Evolutionary conservation across 2,888 invertebrate genomes (phyloP), one percentile per base, ranked within the genome.

Genomic region (Trichogramma evanescens): DNA sequence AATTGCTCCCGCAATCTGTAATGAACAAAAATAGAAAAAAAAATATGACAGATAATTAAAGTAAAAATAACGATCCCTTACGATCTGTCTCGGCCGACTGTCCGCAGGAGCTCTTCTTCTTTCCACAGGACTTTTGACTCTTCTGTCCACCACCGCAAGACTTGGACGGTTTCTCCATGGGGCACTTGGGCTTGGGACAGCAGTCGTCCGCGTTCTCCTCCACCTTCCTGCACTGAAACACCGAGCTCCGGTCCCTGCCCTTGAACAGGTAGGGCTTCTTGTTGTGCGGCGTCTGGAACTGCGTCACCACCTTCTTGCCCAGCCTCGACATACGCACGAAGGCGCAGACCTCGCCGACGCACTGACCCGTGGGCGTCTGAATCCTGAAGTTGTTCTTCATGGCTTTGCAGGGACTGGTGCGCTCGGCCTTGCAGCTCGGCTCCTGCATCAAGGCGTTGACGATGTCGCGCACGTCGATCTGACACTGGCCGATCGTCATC

Each of bases 321-420:
- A 87, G 86, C 68, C 86, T 86, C 6, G 86, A 85, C 72, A 85
- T 82, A 7, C 87, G 78, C 50, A 87, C 76, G 74, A 85, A 87
- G 70, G 86, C 81, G 0, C 81, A 74, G 8, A 86, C 81, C 65
- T 83, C 81, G 5, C 87, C 87, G 3, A 84, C 81, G 65, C 80
- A 76, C 6, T 76, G 74, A 0, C 82, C 81, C 48, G 81, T 82
- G 0, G 79, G 72, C 43, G 81, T 82, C 3, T 76, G 71, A 8
- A 88, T 79, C 51, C 80, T 80, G 69, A 85, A 87, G 3, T 81
- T 79, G 68, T 86, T 84, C 69, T 86, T 86, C 9, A 86, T 70
- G 1, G 84, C 83, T 76, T 84, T 83, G 56, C 83, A 84, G 0
- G 83, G 80, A 66, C 82, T 81, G 55, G 78, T 78, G 38, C 78